Base-by-base conservation (phyloP, 2,888 invertebrate species). In the Diplolepis rosae region DNA sequence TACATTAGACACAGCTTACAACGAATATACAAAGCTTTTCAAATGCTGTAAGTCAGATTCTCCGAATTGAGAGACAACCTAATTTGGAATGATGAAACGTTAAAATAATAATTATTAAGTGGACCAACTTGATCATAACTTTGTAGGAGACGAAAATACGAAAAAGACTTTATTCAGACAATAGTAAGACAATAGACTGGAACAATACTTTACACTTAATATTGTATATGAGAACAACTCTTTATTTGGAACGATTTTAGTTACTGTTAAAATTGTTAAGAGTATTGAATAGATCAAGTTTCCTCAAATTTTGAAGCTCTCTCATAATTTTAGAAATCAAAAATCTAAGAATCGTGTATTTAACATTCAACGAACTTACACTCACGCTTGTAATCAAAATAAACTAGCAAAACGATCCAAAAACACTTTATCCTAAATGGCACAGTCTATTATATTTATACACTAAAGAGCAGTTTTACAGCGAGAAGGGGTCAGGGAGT, bases 371-470 rank as follows among this genome's bases (percentile, higher is more conserved):
- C 39, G 24, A n/a, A 68, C 4, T 35, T 15, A 54, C 18, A 54
- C 32, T 22, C 54, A 54, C 30, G 32, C 54, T 32, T 15, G 32
- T 11, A 54, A 32, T 54, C 5, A 5, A 54, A 32, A 32, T 32
- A 70, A 61, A 54, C 65, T 42, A 71, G 68, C 61, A 70, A 72
- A 66, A 75, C 65, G 71, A 73, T 35, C 66, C 61, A 71, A n/a
- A n/a, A 72, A 72, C 39, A 42, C 67, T 71, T 73, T 66, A 54
- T 66, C 56, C 82, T 85, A 82, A 83, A 86, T 86, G 86, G 86
- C 86, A 86, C 85, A 80, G 77, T 79, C 79, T 81, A 83, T 79
- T 61, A 80, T 76, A 77, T 80, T 78, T 79, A 77, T 79, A 80
- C 78, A 77, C 71, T 76, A 52, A 71, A 72, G 79, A 80, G 71